Evolutionary conservation across 2,113 vertebrate genomes (phyloP), one percentile per base, ranked within the genome.

Genomic region (Nibea albiflora): DNA sequence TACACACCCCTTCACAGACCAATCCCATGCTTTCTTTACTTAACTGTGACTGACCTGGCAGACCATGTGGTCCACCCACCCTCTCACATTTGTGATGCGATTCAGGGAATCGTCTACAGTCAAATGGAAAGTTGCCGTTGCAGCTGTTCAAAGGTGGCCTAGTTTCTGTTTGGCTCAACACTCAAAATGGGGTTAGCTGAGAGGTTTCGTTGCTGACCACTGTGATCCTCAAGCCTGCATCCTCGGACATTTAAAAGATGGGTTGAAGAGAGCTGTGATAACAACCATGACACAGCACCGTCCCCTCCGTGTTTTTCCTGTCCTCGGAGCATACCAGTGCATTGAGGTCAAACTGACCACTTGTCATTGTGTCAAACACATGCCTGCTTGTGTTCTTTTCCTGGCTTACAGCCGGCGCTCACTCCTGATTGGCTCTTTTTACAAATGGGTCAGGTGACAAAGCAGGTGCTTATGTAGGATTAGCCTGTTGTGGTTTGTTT

Each of bases 371-470:
- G 73, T 81, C 31, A 70, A 50, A 81, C 66, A 10, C 50, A 84
- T 54, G 50, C 64, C 57, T 31, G 67, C 44, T 78, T 80, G 78
- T 81, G 80, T 86, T 64, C 52, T 66, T 81, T 92, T 73, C 72
- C 74, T 79, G 66, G 89, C 70, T 90, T 72, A 80, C 56, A 50
- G 44, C 64, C 1, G 12, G 49, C 35, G 20, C 78, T 72, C 53
- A 19, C 12, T 57, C 64, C 83, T 78, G 67, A 90, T 88, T 56
- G 86, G 87, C 77, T 79, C 56, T 19, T 81, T 86, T 88, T 83
- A 90, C 86, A 90, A 89, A 90, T 57, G 11, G 54, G 77, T 87
- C 90, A 87, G 50, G 84, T 90, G 89, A 87, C 77, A 78, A 14
- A 83, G 69, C 86, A 83, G 68, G 80, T 60, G 70, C 73, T 91